phyloP scores from a whole-genome alignment of 1,140 invertebrate species.

The Papilio polytes region DNA sequence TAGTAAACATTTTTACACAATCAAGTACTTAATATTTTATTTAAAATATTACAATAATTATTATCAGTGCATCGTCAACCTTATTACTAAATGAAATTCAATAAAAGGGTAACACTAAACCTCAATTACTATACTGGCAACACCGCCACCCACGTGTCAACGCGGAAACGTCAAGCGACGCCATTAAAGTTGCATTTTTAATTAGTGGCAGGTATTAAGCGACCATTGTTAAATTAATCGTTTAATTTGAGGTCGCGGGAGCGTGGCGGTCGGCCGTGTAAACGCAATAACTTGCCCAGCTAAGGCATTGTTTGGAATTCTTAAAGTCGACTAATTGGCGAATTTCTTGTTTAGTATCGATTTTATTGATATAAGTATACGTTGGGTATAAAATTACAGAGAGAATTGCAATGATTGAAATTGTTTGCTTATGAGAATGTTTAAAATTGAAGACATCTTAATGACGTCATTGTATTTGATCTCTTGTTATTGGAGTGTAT shows the following conservation, averaged over 20 bases:
- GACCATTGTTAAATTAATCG: slow-evolving; percentile 44
- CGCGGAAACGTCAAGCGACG: slow-evolving; percentile 15
- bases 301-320: slow-evolving; percentile 40
- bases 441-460: too few relatives aligned
- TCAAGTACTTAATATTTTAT: too few relatives aligned
- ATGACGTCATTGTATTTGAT: too few relatives aligned
- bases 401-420: too few relatives aligned
- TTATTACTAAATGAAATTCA: not conserved
- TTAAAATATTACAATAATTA: too few relatives aligned
- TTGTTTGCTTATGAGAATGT: too few relatives aligned
- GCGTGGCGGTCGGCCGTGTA: slow-evolving; percentile 45
- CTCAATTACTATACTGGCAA: slow-evolving; percentile 3
- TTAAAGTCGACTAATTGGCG: slow-evolving; percentile 22
- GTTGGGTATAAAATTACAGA: not conserved
- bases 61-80: too few relatives aligned
- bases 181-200: slow-evolving; percentile 42
- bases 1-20: too few relatives aligned
- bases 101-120: slow-evolving; percentile 14
- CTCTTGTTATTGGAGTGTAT: too few relatives aligned
- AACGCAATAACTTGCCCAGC: slow-evolving; percentile 41
- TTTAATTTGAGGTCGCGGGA: slow-evolving; percentile 46
- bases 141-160: slow-evolving; percentile 43
- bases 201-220: slow-evolving; percentile 44
- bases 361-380: slow-evolving; percentile 1
- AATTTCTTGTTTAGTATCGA: slow-evolving; percentile 4